Percentiles rank a stretch among this genome's conserved stretches.
Conservation (phyloP, 2,113 vertebrate genomes). For the Xenus cinereus region DNA sequence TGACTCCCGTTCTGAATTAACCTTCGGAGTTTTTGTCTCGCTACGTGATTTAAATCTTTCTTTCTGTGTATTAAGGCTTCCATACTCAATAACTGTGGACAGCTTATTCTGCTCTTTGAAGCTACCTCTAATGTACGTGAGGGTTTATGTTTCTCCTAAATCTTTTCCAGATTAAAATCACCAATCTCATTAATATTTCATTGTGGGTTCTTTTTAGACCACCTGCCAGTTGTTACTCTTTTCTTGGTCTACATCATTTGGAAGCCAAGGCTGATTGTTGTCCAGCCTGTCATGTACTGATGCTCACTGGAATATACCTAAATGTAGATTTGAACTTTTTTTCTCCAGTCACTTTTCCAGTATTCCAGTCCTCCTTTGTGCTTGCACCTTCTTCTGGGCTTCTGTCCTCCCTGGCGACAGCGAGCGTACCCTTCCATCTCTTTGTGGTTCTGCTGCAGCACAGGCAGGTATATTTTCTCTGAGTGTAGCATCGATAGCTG, state of each 20-base stretch:
- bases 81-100: neutral
- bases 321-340: neutral
- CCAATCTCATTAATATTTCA: neutral
- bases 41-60: neutral
- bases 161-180: neutral
- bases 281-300: neutral
- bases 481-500: neutral
- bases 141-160: neutral
- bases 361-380: neutral
- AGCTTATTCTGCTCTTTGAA: neutral
- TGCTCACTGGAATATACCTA: neutral
- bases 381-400: neutral
- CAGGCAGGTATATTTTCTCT: neutral
- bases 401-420: neutral
- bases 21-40: neutral
- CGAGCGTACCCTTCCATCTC: neutral
- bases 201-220: neutral
- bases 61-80: neutral
- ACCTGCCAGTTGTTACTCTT: neutral
- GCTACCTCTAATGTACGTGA: neutral
- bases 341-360: neutral
- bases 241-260: neutral
- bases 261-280: neutral
- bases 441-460: neutral
- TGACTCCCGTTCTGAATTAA: neutral